Percentiles rank a stretch among this genome's conserved stretches.
phyloP scores from a whole-genome alignment of 2,113 vertebrate genomes.

The Elachura formosa region DNA sequence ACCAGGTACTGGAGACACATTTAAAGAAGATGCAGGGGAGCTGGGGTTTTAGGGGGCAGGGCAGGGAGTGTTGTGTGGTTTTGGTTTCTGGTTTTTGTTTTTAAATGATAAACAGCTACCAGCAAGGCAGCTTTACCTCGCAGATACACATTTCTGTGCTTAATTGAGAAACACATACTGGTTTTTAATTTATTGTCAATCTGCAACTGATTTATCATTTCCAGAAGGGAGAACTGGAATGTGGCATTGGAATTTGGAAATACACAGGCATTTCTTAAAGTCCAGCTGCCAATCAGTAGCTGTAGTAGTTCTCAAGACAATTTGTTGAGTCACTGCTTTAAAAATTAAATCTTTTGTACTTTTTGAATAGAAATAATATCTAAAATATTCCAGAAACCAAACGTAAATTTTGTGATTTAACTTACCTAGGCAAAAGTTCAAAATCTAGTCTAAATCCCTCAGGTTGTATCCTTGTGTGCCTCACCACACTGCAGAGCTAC shows the following conservation, averaged over 20 bases:
- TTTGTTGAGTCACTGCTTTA: background rate
- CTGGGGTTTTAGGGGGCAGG: too few relatives aligned
- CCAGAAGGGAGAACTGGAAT: background rate
- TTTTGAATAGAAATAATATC: background rate
- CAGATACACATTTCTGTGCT: background rate
- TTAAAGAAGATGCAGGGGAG: background rate
- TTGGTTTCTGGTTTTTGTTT: background rate
- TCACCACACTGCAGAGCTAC: background rate
- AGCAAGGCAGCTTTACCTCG: background rate
- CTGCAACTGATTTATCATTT: background rate
- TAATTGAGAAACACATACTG: background rate
- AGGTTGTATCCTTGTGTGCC: background rate
- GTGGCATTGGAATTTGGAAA: background rate
- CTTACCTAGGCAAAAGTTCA: background rate
- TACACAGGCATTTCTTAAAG: background rate
- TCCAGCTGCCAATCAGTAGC: background rate
- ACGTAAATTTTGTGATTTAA: background rate
- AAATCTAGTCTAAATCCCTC: background rate
- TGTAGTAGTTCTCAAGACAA: background rate
- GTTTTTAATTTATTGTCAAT: background rate
- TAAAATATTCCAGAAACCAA: background rate
- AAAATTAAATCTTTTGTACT: background rate
- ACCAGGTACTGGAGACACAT: background rate
- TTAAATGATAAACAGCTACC: background rate
- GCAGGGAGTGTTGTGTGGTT: rapidly evolving